Percentiles rank a stretch among this genome's conserved stretches.
Conservation (phyloP, 37 sponge, comb jelly and placozoan genomes). For the Aphrocallistes beatrix region DNA sequence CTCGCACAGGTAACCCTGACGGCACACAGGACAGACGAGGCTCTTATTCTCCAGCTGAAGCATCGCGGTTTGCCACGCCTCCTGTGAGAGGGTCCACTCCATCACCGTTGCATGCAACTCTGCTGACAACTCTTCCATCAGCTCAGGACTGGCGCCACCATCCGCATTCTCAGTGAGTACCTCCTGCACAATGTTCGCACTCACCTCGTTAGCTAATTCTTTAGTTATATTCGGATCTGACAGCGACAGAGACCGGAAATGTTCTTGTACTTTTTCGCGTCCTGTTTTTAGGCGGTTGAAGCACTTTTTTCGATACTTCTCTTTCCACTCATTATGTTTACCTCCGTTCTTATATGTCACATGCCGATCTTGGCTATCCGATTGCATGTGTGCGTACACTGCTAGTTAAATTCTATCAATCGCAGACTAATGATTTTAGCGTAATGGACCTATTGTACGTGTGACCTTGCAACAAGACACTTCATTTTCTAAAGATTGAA, state of each 20-base stretch:
- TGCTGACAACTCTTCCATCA: background rate
- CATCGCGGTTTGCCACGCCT: background rate
- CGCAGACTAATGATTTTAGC: too few relatives aligned
- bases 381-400: too few relatives aligned
- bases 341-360: background rate
- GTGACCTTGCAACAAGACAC: too few relatives aligned
- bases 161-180: background rate
- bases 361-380: background rate
- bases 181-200: background rate
- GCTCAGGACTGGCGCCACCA: too few relatives aligned
- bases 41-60: background rate
- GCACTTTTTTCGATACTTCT: background rate
- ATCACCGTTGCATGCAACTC: background rate
- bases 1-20: background rate
- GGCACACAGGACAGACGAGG: background rate
- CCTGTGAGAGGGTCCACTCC: conserved; percentile 2
- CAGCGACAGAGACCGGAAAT: background rate
- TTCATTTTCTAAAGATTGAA: too few relatives aligned
- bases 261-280: background rate
- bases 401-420: too few relatives aligned
- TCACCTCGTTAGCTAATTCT: background rate
- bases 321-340: background rate
- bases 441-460: too few relatives aligned
- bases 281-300: background rate
- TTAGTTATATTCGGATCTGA: background rate